Evolutionary conservation across 2,113 vertebrate genomes (phyloP), one percentile per base, ranked within the genome.

Genomic region (Camelus bactrianus): DNA sequence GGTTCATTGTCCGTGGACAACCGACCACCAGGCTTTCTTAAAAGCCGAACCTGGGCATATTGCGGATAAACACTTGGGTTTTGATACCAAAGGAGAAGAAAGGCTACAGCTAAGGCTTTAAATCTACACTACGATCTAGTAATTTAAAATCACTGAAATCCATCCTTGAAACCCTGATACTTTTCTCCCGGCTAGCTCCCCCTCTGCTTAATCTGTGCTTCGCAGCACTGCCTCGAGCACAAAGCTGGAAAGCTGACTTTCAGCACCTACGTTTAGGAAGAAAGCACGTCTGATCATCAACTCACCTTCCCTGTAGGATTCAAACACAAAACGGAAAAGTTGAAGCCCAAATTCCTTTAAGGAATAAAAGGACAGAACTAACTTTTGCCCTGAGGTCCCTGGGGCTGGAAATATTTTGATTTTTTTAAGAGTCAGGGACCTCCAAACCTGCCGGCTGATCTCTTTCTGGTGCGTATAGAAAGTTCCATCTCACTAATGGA

Each of bases 401-500:
- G 4, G 7, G 72, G n/a, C 30, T 62, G 35, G 22, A 52, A 42
- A 30, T n/a, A 50, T 70, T 97, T 86, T 92, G 83, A 88, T 77
- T 96, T 85, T 77, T 96, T 85, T 81, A 73, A 86, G 76, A 93
- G 79, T 52, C n/a, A 56, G 81, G 80, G 48, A 35, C 28, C 80
- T 88, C 79, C 50, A 50, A 54, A 92, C 10, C 38, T 79, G 15
- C 38, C 52, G 67, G 67, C 89, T 46, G 38, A 67, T 94, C 76
- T 91, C 91, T 94, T 95, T 93, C 93, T 70, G 52, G 20, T 52
- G 30, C 46, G 2, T 16, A 88, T 13, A 82, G 76, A 48, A 91
- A 96, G 94, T 87, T 89, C 81, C 91, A 95, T 96, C 88, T 97
- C 93, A 56, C 94, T 96, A 96, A 97, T 97, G 95, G 97, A 96